phyloP scores from a whole-genome alignment of 2,113 vertebrate species.

The Cinclus mexicanus region DNA sequence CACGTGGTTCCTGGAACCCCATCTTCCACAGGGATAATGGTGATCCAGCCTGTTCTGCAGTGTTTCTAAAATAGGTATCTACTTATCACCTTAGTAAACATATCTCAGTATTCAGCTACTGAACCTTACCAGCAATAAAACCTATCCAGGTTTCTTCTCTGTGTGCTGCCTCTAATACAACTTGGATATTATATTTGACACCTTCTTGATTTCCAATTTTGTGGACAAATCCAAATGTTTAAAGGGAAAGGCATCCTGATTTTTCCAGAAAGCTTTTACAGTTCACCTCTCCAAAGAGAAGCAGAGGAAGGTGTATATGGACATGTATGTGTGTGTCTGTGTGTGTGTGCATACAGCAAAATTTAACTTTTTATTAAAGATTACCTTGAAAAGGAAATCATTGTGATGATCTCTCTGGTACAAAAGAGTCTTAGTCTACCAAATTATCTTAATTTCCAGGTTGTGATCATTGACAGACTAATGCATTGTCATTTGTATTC shows the following conservation, averaged over 20 bases:
- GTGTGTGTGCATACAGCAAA: not conserved
- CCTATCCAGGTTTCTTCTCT: not conserved
- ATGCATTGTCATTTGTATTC: not conserved
- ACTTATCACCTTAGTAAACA: not conserved
- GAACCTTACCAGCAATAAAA: not conserved
- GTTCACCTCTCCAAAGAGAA: not conserved
- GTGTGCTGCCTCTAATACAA: not conserved
- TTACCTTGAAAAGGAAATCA: not conserved
- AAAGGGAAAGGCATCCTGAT: not conserved
- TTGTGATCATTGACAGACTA: not conserved
- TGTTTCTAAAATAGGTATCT: not conserved
- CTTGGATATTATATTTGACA: not conserved
- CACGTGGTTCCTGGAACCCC: not conserved
- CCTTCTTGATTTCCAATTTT: not conserved
- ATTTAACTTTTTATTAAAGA: not conserved
- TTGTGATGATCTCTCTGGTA: not conserved
- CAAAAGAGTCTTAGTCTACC: not conserved
- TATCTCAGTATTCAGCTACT: not conserved
- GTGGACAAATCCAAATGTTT: not conserved
- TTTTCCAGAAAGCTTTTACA: not conserved
- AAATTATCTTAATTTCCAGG: not conserved
- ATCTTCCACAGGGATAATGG: not conserved
- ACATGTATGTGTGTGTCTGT: not conserved
- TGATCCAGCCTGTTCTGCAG: not conserved
- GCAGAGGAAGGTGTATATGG: accelerated